These are phyloP conservation scores for Melanostigma gelatinosum DNA, from an alignment of 2,113 vertebrate species.

Conservation along the genomic window DNA sequence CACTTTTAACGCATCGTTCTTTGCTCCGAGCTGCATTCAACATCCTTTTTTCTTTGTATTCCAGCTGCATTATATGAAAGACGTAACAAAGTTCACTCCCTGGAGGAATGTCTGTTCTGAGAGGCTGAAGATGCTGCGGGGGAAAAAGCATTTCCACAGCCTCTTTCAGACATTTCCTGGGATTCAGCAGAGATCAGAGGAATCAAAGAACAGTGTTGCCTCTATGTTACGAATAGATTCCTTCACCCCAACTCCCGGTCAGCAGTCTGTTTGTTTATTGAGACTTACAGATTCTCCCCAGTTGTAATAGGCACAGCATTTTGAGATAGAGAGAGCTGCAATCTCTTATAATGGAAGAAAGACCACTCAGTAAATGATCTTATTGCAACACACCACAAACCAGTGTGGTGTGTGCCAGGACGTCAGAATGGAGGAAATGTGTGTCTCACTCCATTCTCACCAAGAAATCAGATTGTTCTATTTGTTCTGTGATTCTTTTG, in stretches of 20 bases:
- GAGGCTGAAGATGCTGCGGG: conserved; percentile 20
- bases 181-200: conserved; percentile 56
- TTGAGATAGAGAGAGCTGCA: neutral
- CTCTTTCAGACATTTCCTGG: conserved; percentile 32
- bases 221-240: conserved; percentile 47
- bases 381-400: conserved; percentile 4
- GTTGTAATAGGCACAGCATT: neutral
- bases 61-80: conserved; percentile 10
- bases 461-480: conserved; percentile 29
- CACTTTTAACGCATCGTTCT: conserved; percentile 5
- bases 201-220: conserved; percentile 17
- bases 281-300: conserved; percentile 16
- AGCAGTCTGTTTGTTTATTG: conserved; percentile 50
- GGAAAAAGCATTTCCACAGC: conserved; percentile 7
- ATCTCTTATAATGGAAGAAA: conserved; percentile 31
- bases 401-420: neutral
- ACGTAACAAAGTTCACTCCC: conserved; percentile 13
- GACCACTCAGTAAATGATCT: conserved; percentile 12
- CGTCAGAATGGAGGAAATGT: conserved; percentile 31
- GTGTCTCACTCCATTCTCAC: conserved; percentile 28
- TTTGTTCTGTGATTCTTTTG: conserved; percentile 36
- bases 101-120: conserved; percentile 28
- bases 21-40: neutral
- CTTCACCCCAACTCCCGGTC: conserved; percentile 47
- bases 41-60: conserved; percentile 23